Conservation (phyloP, 1,140 invertebrate genomes). For the Trachymyrmex septentrionalis region DNA sequence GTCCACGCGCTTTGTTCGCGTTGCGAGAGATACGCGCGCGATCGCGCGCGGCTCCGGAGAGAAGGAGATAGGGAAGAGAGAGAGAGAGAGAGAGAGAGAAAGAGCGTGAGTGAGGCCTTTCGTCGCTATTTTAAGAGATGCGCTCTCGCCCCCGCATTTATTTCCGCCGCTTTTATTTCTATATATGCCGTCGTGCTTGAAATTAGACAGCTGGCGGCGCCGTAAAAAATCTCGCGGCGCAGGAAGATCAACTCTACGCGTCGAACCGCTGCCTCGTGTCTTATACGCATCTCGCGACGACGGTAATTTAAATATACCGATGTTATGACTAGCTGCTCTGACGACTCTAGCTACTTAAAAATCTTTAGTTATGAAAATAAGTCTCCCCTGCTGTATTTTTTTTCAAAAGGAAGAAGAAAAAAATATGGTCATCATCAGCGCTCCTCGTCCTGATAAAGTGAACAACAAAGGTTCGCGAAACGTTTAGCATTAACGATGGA, state of each 20-base stretch:
- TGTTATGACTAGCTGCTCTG: not conserved
- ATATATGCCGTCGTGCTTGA: constrained; percentile 48
- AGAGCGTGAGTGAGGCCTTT: constrained; percentile 56
- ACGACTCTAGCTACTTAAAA: not conserved
- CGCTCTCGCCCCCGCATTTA: constrained; percentile 69
- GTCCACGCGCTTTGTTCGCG: constrained; percentile 66
- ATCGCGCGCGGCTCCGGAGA: not conserved
- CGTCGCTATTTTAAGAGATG: constrained; percentile 70
- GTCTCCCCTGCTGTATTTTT: not conserved
- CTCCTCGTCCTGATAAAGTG: too few relatives aligned
- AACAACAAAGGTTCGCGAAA: too few relatives aligned
- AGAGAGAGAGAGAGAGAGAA: not conserved
- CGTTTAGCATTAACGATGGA: too few relatives aligned
- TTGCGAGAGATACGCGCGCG: constrained; percentile 60
- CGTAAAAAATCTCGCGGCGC: constrained; percentile 47
- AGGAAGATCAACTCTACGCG: not conserved
- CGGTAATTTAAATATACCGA: constrained; percentile 22
- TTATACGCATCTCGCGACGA: not conserved
- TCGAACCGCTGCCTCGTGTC: not conserved
- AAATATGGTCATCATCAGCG: too few relatives aligned
- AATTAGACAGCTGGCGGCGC: constrained; percentile 49
- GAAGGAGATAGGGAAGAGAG: not conserved
- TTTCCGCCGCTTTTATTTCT: constrained; percentile 69
- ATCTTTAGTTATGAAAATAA: not conserved
- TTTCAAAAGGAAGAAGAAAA: not conserved